A percentile compares a stretch with the other conserved stretches of the same genome.
Evolutionary conservation across 2,113 vertebrate species (phyloP).

Genomic region (Salvelinus namaycush): DNA sequence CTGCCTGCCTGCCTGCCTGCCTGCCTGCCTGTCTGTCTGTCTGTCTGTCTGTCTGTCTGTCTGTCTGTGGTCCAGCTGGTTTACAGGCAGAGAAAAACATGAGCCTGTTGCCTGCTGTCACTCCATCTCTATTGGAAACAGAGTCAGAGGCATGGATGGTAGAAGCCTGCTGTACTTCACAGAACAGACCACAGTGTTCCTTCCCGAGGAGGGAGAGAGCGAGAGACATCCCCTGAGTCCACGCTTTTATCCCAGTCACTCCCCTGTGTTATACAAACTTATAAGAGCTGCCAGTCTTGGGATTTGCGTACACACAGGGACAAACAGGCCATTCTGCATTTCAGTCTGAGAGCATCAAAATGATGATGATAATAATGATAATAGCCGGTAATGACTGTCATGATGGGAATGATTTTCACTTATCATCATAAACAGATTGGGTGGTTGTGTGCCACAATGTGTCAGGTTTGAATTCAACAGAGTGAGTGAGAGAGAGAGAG

Average conservation of each 20-base stretch:
- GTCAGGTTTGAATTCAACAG: not conserved
- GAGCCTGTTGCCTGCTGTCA: not conserved
- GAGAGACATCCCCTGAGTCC: too few relatives aligned
- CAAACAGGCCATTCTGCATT: not conserved
- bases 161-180: not conserved
- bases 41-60: too few relatives aligned
- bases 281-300: too few relatives aligned
- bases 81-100: slow-evolving; percentile 28
- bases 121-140: not conserved
- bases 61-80: slow-evolving; percentile 34
- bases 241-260: too few relatives aligned
- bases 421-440: not conserved
- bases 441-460: not conserved
- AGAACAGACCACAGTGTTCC: not conserved
- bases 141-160: too few relatives aligned
- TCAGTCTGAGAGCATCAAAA: not conserved
- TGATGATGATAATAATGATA: not conserved
- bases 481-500: not conserved
- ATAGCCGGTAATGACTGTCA: not conserved
- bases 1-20: slow-evolving; percentile 1
- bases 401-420: not conserved
- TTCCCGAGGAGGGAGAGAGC: too few relatives aligned
- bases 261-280: too few relatives aligned
- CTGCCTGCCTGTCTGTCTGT: not conserved
- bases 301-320: too few relatives aligned